A percentile compares a stretch with the other conserved stretches of the same genome.
These are phyloP conservation scores for Cherax quadricarinatus DNA, from an alignment of 1,140 invertebrate species.

Conservation along the genomic window DNA sequence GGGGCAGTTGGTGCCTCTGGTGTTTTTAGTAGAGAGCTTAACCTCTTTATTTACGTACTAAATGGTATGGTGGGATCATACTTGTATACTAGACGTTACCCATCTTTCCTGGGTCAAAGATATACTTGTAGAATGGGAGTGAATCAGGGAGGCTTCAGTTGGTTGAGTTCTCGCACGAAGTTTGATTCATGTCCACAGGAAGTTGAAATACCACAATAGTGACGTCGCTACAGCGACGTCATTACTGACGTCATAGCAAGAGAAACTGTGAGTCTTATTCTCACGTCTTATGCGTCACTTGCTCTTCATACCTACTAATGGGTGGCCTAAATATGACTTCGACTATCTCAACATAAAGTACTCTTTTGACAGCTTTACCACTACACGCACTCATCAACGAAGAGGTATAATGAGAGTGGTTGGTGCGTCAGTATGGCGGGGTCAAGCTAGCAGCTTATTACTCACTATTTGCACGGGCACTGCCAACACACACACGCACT, in stretches of 20 bases:
- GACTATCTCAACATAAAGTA: too few species aligned
- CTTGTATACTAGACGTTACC: not conserved
- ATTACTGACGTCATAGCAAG: not conserved
- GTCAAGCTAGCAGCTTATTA: not conserved
- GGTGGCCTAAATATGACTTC: too few species aligned
- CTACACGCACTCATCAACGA: too few species aligned
- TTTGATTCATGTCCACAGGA: not conserved
- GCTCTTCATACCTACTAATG: not conserved
- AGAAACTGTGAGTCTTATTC: not conserved
- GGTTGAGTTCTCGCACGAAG: not conserved
- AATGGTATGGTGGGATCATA: not conserved
- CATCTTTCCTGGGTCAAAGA: not conserved
- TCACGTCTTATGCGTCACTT: not conserved
- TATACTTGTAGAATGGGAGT: not conserved
- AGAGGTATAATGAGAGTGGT: not conserved
- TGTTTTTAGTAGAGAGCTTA: too few species aligned
- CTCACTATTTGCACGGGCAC: constrained; percentile 9
- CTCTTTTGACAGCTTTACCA: too few species aligned
- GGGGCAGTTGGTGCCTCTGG: too few species aligned
- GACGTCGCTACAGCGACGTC: not conserved
- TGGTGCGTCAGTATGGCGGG: not conserved
- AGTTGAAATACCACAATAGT: not conserved
- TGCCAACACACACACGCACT: not conserved
- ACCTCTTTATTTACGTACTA: too few species aligned
- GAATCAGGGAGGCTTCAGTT: not conserved